Base-by-base conservation (phyloP, 1,140 invertebrate genomes). In the Riptortus pedestris region DNA sequence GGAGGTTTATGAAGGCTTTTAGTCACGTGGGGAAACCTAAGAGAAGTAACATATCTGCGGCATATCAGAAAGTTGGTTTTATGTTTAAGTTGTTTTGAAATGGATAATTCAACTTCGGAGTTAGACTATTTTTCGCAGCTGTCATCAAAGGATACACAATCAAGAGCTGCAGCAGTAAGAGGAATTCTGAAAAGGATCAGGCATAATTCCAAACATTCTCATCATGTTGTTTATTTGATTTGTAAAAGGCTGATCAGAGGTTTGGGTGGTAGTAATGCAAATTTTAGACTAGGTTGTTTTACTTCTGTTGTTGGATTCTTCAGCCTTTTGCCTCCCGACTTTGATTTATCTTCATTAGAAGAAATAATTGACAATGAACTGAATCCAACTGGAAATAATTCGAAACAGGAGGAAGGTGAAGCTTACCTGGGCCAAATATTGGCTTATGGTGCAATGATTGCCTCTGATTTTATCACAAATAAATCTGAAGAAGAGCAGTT, bases 361-460 rank as follows among this genome's bases (percentile, higher is more conserved):
- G 51, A 27, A 24, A 24, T 55, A 2, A 55, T 55, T 3, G 14
- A 55, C 16, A 55, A 18, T 55, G 51, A 55, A 26, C 51, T 55
- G 20, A 20, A 55, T 24, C 51, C 51, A 7, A 24, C 24, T 7
- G 51, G 51, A 24, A 55, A 55, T 24, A 55, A 55, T 26, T 24
- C 18, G 2, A 55, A 26, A 55, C 24, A 24, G 26, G 51, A 55
- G 26, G 24, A 55, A 55, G 51, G 51, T 7, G 51, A 55, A 55
- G 51, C 51, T 14, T 55, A 24, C 51, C 51, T 55, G 22, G 51
- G 51, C 2, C 51, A 55, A 26, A 55, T 22, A 22, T 55, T 55
- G 24, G 51, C 51, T 3, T 55, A 55, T 55, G 51, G 51, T 55
- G 51, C 22, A 9, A 22, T 55, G 18, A 55, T 55, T 55, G 51